phyloP scores from a whole-genome alignment of 2,888 invertebrate genomes.

The Dendrolimus houi region DNA sequence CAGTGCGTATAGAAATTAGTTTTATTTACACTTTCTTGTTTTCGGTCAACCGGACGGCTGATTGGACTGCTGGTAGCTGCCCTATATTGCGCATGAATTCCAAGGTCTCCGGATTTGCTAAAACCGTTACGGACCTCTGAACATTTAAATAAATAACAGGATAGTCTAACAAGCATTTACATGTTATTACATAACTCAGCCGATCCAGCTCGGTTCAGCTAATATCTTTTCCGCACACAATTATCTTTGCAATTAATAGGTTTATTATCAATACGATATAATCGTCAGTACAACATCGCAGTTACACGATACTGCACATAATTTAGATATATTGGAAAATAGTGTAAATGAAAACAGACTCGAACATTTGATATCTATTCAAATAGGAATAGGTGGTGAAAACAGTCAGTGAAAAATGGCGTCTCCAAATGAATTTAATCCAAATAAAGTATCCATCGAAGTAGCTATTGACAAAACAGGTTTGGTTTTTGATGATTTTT shows the following conservation, averaged over 20 bases:
- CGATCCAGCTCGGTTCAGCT: not conserved
- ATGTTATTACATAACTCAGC: not conserved
- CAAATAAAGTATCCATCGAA: constrained; percentile 28
- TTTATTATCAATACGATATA: not conserved
- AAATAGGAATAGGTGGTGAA: constrained; percentile 3
- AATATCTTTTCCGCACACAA: not conserved
- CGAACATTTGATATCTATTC: not conserved
- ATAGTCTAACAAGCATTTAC: not conserved
- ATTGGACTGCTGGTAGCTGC: no score
- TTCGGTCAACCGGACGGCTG: no score
- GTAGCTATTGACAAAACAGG: constrained; percentile 35
- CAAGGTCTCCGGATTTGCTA: no score
- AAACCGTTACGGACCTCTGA: no score
- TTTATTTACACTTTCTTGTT: no score
- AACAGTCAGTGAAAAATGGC: constrained; percentile 14
- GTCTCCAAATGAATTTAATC: constrained; percentile 9
- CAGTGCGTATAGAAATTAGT: no score
- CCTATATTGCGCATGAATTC: no score
- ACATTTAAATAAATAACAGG: no score
- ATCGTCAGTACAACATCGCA: not conserved
- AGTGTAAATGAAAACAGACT: no score
- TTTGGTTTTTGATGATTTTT: constrained; percentile 11
- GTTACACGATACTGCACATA: not conserved
- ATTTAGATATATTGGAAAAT: not conserved
- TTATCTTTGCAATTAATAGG: not conserved